Percentiles rank a stretch among this genome's conserved stretches.
Conservation (phyloP, 2,113 vertebrate genomes). For the Oxyura jamaicensis region DNA sequence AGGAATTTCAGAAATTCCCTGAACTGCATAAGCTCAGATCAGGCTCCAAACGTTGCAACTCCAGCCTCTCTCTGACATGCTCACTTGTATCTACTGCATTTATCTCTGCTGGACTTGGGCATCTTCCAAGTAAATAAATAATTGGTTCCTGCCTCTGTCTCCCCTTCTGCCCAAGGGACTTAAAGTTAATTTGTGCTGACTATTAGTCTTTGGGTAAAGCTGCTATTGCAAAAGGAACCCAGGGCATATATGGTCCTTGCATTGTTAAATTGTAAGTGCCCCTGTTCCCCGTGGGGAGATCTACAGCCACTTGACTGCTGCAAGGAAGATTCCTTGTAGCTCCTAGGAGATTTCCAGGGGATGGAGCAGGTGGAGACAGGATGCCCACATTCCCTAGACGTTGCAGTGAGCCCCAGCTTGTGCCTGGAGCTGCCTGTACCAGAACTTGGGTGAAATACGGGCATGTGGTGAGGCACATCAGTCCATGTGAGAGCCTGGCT, state of each 20-base stretch:
- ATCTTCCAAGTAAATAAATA: conserved; percentile 57
- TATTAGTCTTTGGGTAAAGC: conserved; percentile 23
- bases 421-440: not conserved
- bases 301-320: not conserved
- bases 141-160: conserved; percentile 48
- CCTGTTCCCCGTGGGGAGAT: not conserved
- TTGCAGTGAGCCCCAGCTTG: not conserved
- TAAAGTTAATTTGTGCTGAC: conserved; percentile 54
- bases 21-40: not conserved
- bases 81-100: conserved; percentile 10
- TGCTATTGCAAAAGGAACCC: not conserved
- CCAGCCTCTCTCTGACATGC: not conserved
- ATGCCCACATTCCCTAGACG: not conserved
- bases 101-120: conserved; percentile 35
- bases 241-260: not conserved
- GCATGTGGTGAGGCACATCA: not conserved
- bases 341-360: not conserved
- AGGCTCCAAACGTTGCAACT: not conserved
- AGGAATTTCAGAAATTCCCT: not conserved
- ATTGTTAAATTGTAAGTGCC: not conserved
- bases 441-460: not conserved
- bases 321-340: not conserved
- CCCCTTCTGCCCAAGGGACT: conserved; percentile 13
- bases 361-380: not conserved
- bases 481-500: not conserved